These are phyloP conservation scores for Camptogramma bilineatum DNA, from an alignment of 2,888 invertebrate genomes.

Conservation along the genomic window DNA sequence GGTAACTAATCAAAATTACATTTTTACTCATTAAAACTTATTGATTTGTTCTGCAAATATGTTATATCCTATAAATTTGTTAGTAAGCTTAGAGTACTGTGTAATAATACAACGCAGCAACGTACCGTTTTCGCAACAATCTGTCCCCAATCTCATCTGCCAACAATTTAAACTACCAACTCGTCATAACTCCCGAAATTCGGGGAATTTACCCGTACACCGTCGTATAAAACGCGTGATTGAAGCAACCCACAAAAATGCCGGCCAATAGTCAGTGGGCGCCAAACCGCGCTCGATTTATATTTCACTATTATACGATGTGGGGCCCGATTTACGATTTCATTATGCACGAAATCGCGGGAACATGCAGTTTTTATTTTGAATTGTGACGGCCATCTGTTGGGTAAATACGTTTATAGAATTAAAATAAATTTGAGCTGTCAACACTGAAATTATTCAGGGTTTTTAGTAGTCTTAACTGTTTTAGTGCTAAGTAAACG, in stretches of 20 bases:
- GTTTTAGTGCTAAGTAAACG: neutral
- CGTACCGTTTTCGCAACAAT: neutral
- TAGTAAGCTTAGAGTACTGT: too few relatives aligned
- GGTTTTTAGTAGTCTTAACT: neutral
- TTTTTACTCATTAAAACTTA: too few relatives aligned
- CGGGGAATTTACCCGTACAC: slow-evolving; percentile 31
- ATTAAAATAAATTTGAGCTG: neutral
- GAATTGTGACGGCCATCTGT: slow-evolving; percentile 17
- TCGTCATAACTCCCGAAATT: slow-evolving; percentile 27
- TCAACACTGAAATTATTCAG: neutral
- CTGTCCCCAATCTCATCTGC: slow-evolving; percentile 20
- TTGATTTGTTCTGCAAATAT: too few relatives aligned
- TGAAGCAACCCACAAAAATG: slow-evolving; percentile 77
- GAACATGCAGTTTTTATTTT: slow-evolving; percentile 57
- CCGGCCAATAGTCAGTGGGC: slow-evolving; percentile 67
- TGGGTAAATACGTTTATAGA: slow-evolving; percentile 7
- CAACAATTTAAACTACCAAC: slow-evolving; percentile 28
- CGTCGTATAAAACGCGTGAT: slow-evolving; percentile 63
- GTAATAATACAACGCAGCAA: too few relatives aligned
- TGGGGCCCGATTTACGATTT: slow-evolving; percentile 73
- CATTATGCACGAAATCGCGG: slow-evolving; percentile 64
- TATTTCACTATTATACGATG: slow-evolving; percentile 67
- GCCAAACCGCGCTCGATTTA: slow-evolving; percentile 78
- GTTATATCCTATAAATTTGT: too few relatives aligned
- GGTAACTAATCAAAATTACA: too few relatives aligned